Percentiles rank a stretch among this genome's conserved stretches.
Conservation (phyloP, 2,797 vertebrate genomes). For the Remorina albescens region DNA sequence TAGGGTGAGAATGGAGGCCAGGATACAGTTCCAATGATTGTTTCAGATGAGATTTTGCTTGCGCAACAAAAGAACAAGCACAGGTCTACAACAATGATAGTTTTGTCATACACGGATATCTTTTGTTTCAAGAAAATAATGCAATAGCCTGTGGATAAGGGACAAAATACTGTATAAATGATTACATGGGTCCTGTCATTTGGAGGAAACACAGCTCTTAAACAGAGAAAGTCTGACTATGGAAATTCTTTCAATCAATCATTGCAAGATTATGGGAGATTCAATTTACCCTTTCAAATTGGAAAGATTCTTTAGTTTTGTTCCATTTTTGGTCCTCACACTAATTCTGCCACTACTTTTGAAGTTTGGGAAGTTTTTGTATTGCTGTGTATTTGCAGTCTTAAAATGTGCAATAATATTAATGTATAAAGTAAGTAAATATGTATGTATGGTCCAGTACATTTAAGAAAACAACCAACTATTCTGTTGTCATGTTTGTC, state of each 20-base stretch:
- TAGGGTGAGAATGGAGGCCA: slow-evolving; percentile 69
- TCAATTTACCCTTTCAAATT: slow-evolving; percentile 10
- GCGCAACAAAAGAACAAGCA: slow-evolving; percentile 7
- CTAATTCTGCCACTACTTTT: background rate
- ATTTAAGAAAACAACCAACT: slow-evolving; percentile 15
- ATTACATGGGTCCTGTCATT: slow-evolving; percentile 2
- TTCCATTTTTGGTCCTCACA: background rate
- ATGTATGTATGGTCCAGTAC: slow-evolving; percentile 33
- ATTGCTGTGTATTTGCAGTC: background rate
- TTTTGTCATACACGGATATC: background rate
- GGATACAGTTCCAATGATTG: slow-evolving; percentile 32
- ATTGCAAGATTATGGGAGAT: background rate
- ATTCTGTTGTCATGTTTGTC: background rate
- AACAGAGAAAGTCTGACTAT: background rate
- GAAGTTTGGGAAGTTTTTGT: slow-evolving; percentile 5
- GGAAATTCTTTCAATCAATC: background rate
- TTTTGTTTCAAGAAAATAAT: background rate
- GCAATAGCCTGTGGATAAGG: background rate
- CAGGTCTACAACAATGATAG: background rate
- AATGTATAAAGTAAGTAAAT: background rate
- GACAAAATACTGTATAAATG: background rate
- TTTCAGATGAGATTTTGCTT: slow-evolving; percentile 21
- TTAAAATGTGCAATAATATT: slow-evolving; percentile 25
- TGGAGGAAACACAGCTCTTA: background rate
- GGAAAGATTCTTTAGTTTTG: background rate